Conservation (phyloP, 2,797 vertebrate genomes). For the Odontamblyopus lacepedii region DNA sequence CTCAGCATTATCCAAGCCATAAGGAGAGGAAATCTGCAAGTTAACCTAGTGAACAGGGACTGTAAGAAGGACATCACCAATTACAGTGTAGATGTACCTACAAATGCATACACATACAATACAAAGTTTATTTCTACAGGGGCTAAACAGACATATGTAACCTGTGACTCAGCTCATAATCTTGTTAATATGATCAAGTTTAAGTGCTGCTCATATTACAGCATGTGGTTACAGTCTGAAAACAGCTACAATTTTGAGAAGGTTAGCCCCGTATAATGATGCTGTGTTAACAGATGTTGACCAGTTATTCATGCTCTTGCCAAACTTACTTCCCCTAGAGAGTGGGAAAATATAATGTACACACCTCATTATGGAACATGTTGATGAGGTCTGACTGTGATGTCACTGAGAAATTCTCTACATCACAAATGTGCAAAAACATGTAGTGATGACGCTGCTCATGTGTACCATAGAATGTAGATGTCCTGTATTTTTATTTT, state of each 20-base stretch:
- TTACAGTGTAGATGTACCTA: not conserved
- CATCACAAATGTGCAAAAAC: slow-evolving; percentile 35
- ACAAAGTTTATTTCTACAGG: not conserved
- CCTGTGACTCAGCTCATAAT: slow-evolving; percentile 49
- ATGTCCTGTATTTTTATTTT: not conserved
- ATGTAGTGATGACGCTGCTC: slow-evolving; percentile 38
- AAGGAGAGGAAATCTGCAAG: slow-evolving; percentile 42
- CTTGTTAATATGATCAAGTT: slow-evolving; percentile 45
- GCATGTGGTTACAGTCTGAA: slow-evolving; percentile 68
- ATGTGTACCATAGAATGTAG: not conserved
- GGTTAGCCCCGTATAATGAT: slow-evolving; percentile 70
- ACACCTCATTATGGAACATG: slow-evolving; percentile 53
- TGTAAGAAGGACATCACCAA: slow-evolving; percentile 8
- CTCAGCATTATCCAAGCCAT: slow-evolving; percentile 62
- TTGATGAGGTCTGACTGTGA: slow-evolving; percentile 47
- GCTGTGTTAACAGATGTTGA: slow-evolving; percentile 81
- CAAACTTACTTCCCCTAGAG: slow-evolving; percentile 62
- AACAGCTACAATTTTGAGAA: slow-evolving; percentile 58
- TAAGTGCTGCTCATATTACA: slow-evolving; percentile 47
- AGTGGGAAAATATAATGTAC: slow-evolving; percentile 56
- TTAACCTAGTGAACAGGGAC: slow-evolving; percentile 12
- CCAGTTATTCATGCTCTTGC: slow-evolving; percentile 74
- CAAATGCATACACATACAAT: not conserved
- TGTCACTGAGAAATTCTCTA: slow-evolving; percentile 35
- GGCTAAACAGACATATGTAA: slow-evolving; percentile 52